phyloP scores from a whole-genome alignment of 2,797 vertebrate genomes.

The Sebastes glaucus region DNA sequence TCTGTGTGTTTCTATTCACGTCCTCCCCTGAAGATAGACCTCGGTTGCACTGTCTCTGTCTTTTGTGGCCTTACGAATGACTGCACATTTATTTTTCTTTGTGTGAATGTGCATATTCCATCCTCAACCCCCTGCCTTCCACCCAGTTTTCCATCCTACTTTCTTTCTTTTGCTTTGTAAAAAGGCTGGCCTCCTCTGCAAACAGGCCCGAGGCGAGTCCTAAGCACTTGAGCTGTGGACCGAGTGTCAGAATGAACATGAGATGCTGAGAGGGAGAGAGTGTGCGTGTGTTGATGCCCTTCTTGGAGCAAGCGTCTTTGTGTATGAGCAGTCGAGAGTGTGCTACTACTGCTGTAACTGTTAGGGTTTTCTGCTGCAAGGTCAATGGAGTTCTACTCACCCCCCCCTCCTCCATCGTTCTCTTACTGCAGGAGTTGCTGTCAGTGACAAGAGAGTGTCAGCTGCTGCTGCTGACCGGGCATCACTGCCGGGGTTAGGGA shows the following conservation, averaged over 20 bases:
- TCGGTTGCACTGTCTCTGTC: constrained; percentile 9
- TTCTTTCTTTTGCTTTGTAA: constrained; percentile 27
- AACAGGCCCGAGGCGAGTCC: constrained; percentile 46
- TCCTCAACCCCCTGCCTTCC: background rate
- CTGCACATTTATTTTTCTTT: constrained; percentile 18
- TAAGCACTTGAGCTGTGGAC: constrained; percentile 32
- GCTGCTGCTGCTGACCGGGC: constrained; percentile 59
- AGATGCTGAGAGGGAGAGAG: background rate
- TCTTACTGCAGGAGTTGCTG: constrained; percentile 56
- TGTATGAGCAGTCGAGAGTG: constrained; percentile 23
- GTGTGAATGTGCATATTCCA: constrained; percentile 5
- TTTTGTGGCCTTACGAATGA: constrained; percentile 41
- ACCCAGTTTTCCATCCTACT: background rate
- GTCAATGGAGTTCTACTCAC: constrained; percentile 41
- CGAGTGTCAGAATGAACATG: constrained; percentile 28
- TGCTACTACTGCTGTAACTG: constrained; percentile 31
- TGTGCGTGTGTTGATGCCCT: background rate
- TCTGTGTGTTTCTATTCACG: background rate
- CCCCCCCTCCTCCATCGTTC: background rate
- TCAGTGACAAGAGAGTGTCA: constrained; percentile 49
- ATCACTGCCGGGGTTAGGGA: constrained; percentile 46
- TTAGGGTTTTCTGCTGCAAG: constrained; percentile 70
- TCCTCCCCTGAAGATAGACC: constrained; percentile 4
- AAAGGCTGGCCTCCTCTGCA: constrained; percentile 8
- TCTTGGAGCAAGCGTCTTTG: constrained; percentile 6